Base-by-base conservation (phyloP, 2,888 invertebrate species). In the Aphrophora alni region DNA sequence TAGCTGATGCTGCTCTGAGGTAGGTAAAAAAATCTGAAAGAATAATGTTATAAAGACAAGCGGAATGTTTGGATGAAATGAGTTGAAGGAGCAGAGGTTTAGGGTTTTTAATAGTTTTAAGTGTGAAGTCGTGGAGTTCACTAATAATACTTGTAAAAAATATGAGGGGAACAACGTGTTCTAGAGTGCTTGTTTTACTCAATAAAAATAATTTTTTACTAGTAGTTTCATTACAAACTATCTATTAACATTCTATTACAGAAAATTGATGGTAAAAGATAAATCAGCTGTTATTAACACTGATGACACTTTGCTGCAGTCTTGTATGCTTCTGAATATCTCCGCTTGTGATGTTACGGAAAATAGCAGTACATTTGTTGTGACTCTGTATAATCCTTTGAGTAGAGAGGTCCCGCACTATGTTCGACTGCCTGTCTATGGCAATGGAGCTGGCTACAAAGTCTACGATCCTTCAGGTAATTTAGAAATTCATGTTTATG, bases 331-430 rank as follows among this genome's bases (percentile, higher is more conserved):
- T 5, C 87, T 94, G 10, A 98, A 98, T 86, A 92, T 96, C 14
- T 96, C 95, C 78, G 90, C 92, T 38, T 98, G 97, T 85, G 87
- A 87, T 0, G 87, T 92, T 0, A 92, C 94, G 0, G 95, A 96
- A 86, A 86, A 87, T 0, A 90, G 88, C 27, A 86, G 89, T 0
- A 89, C 90, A 80, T 94, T 97, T 86, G 89, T 94, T 2, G 92
- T 97, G 0, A 94, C 94, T 0, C 86, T 96, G 0, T 97, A 97
- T 87, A 98, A 98, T 88, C 96, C 97, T 0, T 85, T 96, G 33
- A 94, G 93, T 2, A 92, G 92, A 88, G 85, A 88, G 0, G 89
- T 92, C 0, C 88, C 88, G 0, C 90, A 92, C 10, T 91, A 91
- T 25, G 89, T 94, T 0, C 89, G 93, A n/a, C 85, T 95, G 0